These are phyloP conservation scores for Umimayanthus chanpuru DNA, from an alignment of 92 coral and sea anemone genomes.

Conservation along the genomic window DNA sequence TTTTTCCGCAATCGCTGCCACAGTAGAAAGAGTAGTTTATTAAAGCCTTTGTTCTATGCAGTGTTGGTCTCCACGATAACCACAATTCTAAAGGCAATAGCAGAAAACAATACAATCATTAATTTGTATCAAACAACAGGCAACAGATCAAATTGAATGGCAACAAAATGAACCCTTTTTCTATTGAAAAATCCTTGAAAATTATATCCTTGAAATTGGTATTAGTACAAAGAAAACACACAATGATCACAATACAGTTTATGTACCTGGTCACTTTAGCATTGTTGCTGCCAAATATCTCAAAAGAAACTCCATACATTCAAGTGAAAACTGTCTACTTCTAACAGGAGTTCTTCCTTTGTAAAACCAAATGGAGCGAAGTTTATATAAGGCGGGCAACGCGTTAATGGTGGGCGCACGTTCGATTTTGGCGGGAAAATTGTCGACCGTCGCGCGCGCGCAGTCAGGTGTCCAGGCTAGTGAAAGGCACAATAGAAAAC, in stretches of 20 bases:
- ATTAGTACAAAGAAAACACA: background rate
- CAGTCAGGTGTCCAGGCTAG: background rate
- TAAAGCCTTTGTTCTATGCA: background rate
- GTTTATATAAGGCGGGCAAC: too few relatives aligned
- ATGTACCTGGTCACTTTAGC: background rate
- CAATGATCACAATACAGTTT: background rate
- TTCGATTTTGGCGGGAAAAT: conserved; percentile 38
- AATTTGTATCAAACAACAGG: background rate
- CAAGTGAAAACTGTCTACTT: background rate
- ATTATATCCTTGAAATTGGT: too few relatives aligned
- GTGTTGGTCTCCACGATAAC: background rate
- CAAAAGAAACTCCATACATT: background rate
- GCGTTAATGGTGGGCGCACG: conserved; percentile 13
- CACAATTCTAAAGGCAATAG: background rate
- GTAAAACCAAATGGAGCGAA: background rate
- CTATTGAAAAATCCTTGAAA: background rate
- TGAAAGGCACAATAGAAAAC: background rate
- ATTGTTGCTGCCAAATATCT: background rate
- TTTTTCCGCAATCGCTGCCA: background rate
- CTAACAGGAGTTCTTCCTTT: background rate
- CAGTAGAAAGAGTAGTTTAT: background rate
- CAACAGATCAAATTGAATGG: too few relatives aligned
- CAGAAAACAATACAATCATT: background rate
- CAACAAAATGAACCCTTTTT: background rate
- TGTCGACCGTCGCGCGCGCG: background rate